Percentiles rank a stretch among this genome's conserved stretches.
phyloP scores from a whole-genome alignment of 37 sponge, comb jelly and placozoan species.

The Beroe forskalii region DNA sequence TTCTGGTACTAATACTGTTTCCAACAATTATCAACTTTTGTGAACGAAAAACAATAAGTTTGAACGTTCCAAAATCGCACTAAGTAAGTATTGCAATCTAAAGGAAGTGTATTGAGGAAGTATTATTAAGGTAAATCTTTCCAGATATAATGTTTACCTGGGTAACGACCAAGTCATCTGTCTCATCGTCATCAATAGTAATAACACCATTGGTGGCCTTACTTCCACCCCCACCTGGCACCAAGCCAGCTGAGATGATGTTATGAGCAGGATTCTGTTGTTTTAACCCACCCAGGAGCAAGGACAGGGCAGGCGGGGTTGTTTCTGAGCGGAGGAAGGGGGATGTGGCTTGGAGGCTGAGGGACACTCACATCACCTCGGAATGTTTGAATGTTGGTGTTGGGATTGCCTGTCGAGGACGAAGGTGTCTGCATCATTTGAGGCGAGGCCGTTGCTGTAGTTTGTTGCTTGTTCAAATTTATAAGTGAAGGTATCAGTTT shows the following conservation, averaged over 20 bases:
- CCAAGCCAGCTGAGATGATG: not conserved
- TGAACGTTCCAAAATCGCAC: no score
- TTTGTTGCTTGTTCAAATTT: not conserved
- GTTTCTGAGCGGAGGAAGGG: no score
- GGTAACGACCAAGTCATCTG: constrained; percentile 30
- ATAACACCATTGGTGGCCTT: not conserved
- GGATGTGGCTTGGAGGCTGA: no score
- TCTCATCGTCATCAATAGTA: constrained; percentile 47
- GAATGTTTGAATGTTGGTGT: not conserved
- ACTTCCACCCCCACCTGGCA: not conserved
- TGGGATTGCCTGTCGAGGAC: not conserved
- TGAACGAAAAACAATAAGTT: no score
- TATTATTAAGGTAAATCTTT: no score
- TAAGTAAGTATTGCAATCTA: no score
- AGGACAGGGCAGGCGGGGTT: not conserved
- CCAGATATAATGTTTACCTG: constrained; percentile 9
- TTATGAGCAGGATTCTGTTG: no score
- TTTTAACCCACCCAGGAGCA: not conserved
- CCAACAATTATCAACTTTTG: no score
- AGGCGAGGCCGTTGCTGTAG: not conserved
- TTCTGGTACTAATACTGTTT: no score
- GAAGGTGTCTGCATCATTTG: not conserved
- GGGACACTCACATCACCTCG: no score
- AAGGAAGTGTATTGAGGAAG: no score
- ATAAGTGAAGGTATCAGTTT: constrained; percentile 29